Conservation (phyloP, 2,888 invertebrate species). For the Acleris sparsana region DNA sequence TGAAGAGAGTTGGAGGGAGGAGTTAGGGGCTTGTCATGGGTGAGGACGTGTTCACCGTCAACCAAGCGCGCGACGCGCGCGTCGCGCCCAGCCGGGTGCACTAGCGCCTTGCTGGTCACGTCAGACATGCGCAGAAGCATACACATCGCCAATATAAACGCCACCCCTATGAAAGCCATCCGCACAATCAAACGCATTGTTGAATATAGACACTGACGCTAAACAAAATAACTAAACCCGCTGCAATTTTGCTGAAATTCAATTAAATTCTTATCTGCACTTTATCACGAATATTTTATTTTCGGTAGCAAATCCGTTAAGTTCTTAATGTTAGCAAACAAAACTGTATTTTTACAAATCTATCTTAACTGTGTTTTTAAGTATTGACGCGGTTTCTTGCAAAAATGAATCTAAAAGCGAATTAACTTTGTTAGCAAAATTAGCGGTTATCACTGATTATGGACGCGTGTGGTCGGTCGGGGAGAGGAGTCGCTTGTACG, state of each 20-base stretch:
- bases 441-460: background rate
- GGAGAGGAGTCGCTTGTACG: background rate
- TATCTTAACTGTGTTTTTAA: no score
- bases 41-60: conserved; percentile 8
- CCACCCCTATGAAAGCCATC: conserved; percentile 46
- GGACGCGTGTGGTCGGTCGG: background rate
- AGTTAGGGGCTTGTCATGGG: no score
- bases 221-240: conserved; percentile 7
- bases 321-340: no score
- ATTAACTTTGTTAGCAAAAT: background rate
- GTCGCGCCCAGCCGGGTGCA: conserved; percentile 31
- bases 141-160: conserved; percentile 48
- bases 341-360: background rate
- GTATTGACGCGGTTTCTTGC: background rate
- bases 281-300: background rate
- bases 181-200: conserved; percentile 58
- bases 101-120: conserved; percentile 33
- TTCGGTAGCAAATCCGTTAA: background rate
- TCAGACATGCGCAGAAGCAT: conserved; percentile 50
- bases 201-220: background rate
- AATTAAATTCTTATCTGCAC: no score
- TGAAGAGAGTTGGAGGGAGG: no score
- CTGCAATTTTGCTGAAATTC: background rate
- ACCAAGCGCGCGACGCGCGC: conserved; percentile 36
- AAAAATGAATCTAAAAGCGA: background rate